Base-by-base conservation (phyloP, 2,888 invertebrate genomes). In the Dolichopus griseipennis region DNA sequence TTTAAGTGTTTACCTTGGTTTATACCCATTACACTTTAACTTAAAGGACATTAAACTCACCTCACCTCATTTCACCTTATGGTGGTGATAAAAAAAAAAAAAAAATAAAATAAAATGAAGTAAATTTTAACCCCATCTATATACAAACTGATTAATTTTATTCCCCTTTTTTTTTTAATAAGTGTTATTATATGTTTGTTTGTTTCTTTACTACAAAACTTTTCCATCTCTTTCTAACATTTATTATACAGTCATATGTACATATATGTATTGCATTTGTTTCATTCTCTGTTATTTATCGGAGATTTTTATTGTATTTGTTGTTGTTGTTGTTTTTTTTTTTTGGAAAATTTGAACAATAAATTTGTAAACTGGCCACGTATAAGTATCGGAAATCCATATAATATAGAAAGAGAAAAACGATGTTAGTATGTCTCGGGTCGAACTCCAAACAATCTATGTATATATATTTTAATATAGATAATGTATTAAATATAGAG, bases 371-470 rank as follows among this genome's bases (percentile, higher is more conserved):
- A 63, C 27, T 27, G 63, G 63, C 27, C 63, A 63, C 63, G 63
- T 63, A 63, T 27, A 18, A 63, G 27, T 27, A 63, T 63, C 63
- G 52, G 52, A 52, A 52, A 52, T 52, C 52, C 52, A 52, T 52
- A 52, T 52, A n/a, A n/a, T n/a, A n/a, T n/a, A n/a, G n/a, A n/a
- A n/a, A 52, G 52, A 52, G 41, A 41, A 7, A 9, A 27, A 37
- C 37, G 12, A 12, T 37, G 37, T 37, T 37, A 37, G 6, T 37
- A 37, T 37, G 12, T 10, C n/a, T n/a, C 27, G 12, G 2, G 37
- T 37, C 37, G 10, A 9, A 37, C 37, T 7, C 12, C n/a, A n/a
- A 27, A 27, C 27, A 27, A 27, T 27, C 3, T 27, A 27, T 27
- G 2, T 27, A 27, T 27, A 27, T 27, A 27, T 27, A n/a, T n/a